A percentile compares a stretch with the other conserved stretches of the same genome.
phyloP scores from a whole-genome alignment of 2,888 invertebrate species.

The Eubasilissa splendida region DNA sequence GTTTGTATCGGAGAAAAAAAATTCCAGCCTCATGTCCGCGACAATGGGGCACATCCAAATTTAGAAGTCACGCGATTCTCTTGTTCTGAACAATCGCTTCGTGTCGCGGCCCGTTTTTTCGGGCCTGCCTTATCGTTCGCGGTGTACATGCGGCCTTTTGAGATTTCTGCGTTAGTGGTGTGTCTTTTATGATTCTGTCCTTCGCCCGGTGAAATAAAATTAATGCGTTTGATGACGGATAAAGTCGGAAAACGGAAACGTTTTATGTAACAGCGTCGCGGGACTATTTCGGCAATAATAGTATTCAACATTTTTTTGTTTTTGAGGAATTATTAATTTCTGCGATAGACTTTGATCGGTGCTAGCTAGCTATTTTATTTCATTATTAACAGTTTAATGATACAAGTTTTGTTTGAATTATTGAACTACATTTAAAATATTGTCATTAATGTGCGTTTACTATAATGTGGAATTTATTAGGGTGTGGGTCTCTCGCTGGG shows the following conservation, averaged over 20 bases:
- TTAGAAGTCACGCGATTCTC: slow-evolving; percentile 15
- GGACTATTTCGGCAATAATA: not conserved
- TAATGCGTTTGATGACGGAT: slow-evolving; percentile 7
- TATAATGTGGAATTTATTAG: too few species aligned
- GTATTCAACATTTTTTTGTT: not conserved
- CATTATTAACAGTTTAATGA: too few species aligned
- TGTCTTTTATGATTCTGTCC: slow-evolving; percentile 3
- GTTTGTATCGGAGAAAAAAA: not conserved
- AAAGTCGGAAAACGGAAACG: not conserved
- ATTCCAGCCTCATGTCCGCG: not conserved
- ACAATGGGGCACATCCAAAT: slow-evolving; percentile 3
- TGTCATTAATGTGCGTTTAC: too few species aligned
- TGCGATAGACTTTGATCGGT: too few species aligned
- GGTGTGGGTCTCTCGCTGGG: too few species aligned
- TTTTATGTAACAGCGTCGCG: not conserved
- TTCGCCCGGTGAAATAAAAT: not conserved
- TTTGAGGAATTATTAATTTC: too few species aligned
- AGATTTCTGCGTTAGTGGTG: slow-evolving; percentile 11
- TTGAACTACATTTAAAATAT: too few species aligned
- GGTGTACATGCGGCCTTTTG: not conserved
- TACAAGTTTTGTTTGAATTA: too few species aligned
- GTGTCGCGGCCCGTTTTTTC: slow-evolving; percentile 3
- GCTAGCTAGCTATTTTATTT: too few species aligned
- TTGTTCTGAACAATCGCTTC: slow-evolving; percentile 7
- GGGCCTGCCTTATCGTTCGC: not conserved